Evolutionary conservation across 2,888 invertebrate genomes (phyloP).

Genomic region (Melinaea menophilus): DNA sequence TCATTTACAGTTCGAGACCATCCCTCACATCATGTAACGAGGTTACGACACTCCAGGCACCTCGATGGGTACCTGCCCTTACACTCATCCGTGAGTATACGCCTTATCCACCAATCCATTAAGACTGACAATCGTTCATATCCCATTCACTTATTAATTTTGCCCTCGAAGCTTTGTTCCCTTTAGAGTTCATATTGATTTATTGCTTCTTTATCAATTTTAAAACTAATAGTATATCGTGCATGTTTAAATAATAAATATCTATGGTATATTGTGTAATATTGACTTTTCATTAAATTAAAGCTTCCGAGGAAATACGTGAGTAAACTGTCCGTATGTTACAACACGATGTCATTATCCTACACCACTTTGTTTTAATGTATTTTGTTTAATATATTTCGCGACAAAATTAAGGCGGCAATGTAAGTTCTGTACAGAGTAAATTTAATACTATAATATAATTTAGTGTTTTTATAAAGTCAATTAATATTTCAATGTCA

Average conservation of each 20-base stretch:
- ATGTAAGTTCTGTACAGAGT: constrained; percentile 5
- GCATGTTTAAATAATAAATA: constrained; percentile 41
- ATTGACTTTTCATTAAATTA: constrained; percentile 22
- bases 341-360: not conserved
- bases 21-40: constrained; percentile 63
- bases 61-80: constrained; percentile 57
- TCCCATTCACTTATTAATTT: constrained; percentile 34
- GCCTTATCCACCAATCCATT: constrained; percentile 31
- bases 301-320: constrained; percentile 36
- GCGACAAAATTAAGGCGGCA: constrained; percentile 10
- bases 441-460: not conserved
- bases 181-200: constrained; percentile 63
- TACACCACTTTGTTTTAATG: constrained; percentile 13
- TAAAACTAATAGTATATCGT: constrained; percentile 41
- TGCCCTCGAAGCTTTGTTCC: constrained; percentile 59
- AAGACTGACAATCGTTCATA: constrained; percentile 36
- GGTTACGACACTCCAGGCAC: constrained; percentile 68
- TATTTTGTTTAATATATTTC: constrained; percentile 24
- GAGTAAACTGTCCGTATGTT: constrained; percentile 25
- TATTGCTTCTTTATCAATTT: constrained; percentile 57
- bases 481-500: constrained; percentile 2
- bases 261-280: constrained; percentile 21
- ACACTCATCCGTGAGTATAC: constrained; percentile 63
- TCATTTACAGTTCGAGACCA: constrained; percentile 60
- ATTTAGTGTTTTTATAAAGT: no score